Percentiles rank a stretch among this genome's conserved stretches.
Conservation (phyloP, 2,113 vertebrate species). For the Seriola aureovittata region DNA sequence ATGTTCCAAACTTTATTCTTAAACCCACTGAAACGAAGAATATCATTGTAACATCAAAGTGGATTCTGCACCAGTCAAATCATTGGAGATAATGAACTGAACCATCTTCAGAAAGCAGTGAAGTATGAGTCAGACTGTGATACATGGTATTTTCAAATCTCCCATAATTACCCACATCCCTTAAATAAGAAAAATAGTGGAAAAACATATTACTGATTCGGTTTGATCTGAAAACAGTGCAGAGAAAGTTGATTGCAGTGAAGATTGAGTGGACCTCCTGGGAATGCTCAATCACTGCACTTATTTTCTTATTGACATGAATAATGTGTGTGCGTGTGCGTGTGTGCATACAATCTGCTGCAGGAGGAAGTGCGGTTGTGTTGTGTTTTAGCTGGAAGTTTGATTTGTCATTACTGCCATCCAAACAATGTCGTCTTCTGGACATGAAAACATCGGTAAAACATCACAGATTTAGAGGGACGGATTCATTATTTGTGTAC, state of each 20-base stretch:
- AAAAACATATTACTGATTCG: background rate
- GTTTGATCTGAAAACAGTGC: background rate
- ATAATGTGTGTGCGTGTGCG: background rate
- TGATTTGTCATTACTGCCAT: background rate
- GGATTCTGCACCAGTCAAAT: background rate
- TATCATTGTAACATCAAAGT: background rate
- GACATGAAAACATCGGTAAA: background rate
- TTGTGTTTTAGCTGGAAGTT: background rate
- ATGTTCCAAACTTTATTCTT: background rate
- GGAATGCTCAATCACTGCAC: background rate
- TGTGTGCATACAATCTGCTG: too few species aligned
- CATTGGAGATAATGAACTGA: background rate
- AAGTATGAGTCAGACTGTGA: background rate
- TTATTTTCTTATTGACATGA: background rate
- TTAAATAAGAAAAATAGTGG: background rate
- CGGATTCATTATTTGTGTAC: background rate
- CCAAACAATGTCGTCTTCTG: background rate
- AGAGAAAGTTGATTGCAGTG: background rate
- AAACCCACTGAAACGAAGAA: background rate
- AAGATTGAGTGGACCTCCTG: slow-evolving; percentile 5
- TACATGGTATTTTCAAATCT: background rate
- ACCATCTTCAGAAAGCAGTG: background rate
- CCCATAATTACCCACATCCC: background rate
- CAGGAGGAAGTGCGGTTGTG: too few species aligned
- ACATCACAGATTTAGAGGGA: too few species aligned